Evolutionary conservation across 1,140 invertebrate species (phyloP).

Genomic region (Drosophila persimilis): DNA sequence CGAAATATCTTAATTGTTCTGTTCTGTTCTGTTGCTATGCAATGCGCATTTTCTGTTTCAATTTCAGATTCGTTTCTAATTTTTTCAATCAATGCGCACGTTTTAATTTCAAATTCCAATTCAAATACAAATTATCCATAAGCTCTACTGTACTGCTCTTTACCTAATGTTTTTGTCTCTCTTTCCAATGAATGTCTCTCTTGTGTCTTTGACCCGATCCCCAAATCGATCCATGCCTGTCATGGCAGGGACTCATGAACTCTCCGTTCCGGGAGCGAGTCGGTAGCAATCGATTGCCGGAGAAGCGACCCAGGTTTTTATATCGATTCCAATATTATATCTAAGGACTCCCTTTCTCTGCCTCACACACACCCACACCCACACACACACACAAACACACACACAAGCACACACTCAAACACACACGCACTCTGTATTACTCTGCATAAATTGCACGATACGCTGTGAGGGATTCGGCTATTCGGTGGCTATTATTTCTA

Average conservation of each 20-base stretch:
- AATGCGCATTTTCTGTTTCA: conserved; percentile 47
- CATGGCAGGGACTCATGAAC: conserved; percentile 86
- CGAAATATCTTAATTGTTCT: neutral
- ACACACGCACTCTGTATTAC: conserved; percentile 14
- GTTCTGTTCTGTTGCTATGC: conserved; percentile 5
- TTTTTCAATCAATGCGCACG: conserved; percentile 42
- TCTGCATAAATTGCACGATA: conserved; percentile 25
- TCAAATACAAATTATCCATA: conserved; percentile 22
- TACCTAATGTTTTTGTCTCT: conserved; percentile 56
- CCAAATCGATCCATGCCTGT: conserved; percentile 47
- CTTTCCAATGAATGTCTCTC: conserved; percentile 36
- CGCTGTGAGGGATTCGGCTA: conserved; percentile 24
- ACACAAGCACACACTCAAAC: conserved; percentile 26
- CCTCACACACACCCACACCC: neutral
- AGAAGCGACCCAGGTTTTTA: conserved; percentile 91
- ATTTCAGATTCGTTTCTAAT: conserved; percentile 11
- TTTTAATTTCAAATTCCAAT: conserved; percentile 21
- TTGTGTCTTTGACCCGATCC: conserved; percentile 33
- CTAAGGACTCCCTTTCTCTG: conserved; percentile 17
- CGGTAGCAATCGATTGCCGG: conserved; percentile 92
- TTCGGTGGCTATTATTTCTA: conserved; percentile 19
- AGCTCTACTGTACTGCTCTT: conserved; percentile 7
- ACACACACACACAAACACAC: neutral
- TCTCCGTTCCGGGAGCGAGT: conserved; percentile 93
- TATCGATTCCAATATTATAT: conserved; percentile 66